phyloP scores from a whole-genome alignment of 2,888 invertebrate genomes.

The Adineta ricciae region DNA sequence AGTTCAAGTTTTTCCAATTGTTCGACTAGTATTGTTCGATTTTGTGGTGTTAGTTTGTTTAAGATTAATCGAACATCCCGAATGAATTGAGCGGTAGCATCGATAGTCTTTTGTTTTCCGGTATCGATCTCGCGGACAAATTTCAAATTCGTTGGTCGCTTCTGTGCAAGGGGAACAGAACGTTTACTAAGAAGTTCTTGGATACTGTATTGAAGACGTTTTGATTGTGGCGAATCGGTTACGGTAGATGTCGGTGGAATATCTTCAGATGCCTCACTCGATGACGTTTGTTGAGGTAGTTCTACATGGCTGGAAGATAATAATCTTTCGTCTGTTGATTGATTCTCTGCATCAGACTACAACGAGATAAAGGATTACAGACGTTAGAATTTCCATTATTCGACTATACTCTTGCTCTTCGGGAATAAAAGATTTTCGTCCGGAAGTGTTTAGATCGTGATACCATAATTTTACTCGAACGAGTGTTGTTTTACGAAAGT shows the following conservation, averaged over 20 bases:
- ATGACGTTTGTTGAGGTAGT: background rate
- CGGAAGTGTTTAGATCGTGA: background rate
- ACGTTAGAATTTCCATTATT: background rate
- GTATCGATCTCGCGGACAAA: background rate
- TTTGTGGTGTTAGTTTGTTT: conserved; percentile 87
- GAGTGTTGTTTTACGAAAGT: background rate
- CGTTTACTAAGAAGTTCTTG: background rate
- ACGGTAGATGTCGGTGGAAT: background rate
- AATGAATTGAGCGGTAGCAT: background rate
- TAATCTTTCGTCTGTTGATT: background rate
- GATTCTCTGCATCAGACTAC: background rate
- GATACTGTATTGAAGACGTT: background rate
- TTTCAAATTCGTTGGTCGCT: background rate
- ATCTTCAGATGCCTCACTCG: background rate
- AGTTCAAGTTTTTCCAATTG: background rate
- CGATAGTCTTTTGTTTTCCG: too few species aligned
- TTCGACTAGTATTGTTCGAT: conserved; percentile 61
- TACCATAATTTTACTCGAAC: background rate
- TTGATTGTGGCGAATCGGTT: too few species aligned
- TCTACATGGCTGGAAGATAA: background rate
- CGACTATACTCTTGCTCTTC: background rate
- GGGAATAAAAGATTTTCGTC: background rate
- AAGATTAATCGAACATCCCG: conserved; percentile 68
- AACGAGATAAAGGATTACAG: background rate
- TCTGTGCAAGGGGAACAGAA: background rate